Evolutionary conservation across 2,797 vertebrate species (phyloP), one percentile per base, ranked within the genome.

Genomic region (Leuciscus waleckii): DNA sequence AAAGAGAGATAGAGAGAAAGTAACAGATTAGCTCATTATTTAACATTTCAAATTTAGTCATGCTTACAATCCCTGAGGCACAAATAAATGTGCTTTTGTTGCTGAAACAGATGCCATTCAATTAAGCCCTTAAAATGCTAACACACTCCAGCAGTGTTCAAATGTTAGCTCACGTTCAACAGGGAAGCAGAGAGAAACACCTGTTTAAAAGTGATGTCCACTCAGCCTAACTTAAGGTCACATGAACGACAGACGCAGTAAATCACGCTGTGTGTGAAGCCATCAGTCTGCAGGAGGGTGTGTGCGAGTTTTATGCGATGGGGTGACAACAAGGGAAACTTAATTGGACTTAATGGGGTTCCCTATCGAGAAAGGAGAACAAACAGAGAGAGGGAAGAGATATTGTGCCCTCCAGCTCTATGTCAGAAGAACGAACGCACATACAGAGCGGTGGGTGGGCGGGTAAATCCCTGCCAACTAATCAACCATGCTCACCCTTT

Each of bases 311-410:
- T 91, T 85, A 89, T 92, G 88, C 91, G 90, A 89, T 91, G 88
- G 85, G 87, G 89, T 89, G 70, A 91, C 90, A 89, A 87, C 83
- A 90, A 91, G 90, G 84, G 85, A 86, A 91, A 93, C 89, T 91
- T 95, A 94, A 95, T 95, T 94, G 93, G 91, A 92, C 90, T 88
- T 94, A 96, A 94, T 93, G 88, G 90, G 89, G 89, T 91, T 94
- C 93, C 93, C 93, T 75, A 89, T 83, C 90, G 94, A 94, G 92
- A 87, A 32, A 88, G 88, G 73, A 91, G 91, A 93, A 94, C 92
- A 94, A 95, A 95, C 92, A 94, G 85, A 92, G 86, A 84, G 89
- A 88, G 91, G 92, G 68, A 78, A 85, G 76, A 85, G 32, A 73
- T 61, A 82, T 71, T 74, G 93, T 89, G 92, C 91, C 94, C 93